phyloP scores from a whole-genome alignment of 2,888 invertebrate species.

The Pelosia muscerda region DNA sequence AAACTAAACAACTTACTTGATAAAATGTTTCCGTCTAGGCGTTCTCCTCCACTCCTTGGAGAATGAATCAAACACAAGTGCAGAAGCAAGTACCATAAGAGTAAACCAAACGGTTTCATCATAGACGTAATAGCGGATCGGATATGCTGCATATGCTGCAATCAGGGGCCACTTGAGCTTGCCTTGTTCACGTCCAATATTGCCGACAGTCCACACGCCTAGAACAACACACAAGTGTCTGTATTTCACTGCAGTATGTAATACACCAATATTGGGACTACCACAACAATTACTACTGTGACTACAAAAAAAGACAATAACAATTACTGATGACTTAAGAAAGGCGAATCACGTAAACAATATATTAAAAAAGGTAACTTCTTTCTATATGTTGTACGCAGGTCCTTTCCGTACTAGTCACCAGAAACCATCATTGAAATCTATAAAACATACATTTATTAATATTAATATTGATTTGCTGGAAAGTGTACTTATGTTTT shows the following conservation, averaged over 20 bases:
- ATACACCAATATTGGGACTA: neutral
- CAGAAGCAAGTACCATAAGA: slow-evolving; percentile 88
- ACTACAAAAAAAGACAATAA: too few species aligned
- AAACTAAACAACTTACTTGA: too few species aligned
- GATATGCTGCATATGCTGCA: slow-evolving; percentile 89
- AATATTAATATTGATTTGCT: too few species aligned
- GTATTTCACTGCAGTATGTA: neutral
- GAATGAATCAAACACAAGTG: slow-evolving; percentile 91
- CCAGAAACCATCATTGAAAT: too few species aligned
- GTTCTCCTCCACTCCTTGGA: slow-evolving; percentile 93
- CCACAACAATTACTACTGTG: too few species aligned
- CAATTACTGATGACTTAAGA: too few species aligned
- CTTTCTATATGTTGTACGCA: too few species aligned
- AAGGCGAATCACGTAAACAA: too few species aligned
- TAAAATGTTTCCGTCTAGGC: slow-evolving; percentile 75
- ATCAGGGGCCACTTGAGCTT: slow-evolving; percentile 89
- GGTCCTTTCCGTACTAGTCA: too few species aligned
- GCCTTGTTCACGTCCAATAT: slow-evolving; percentile 94
- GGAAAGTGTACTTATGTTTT: too few species aligned
- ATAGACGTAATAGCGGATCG: slow-evolving; percentile 90
- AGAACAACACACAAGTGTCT: slow-evolving; percentile 19
- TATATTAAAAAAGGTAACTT: too few species aligned
- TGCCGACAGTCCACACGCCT: slow-evolving; percentile 97
- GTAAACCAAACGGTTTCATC: slow-evolving; percentile 92
- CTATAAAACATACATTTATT: too few species aligned